Conservation (phyloP, 2,797 vertebrate genomes). For the Varecia variegata region DNA sequence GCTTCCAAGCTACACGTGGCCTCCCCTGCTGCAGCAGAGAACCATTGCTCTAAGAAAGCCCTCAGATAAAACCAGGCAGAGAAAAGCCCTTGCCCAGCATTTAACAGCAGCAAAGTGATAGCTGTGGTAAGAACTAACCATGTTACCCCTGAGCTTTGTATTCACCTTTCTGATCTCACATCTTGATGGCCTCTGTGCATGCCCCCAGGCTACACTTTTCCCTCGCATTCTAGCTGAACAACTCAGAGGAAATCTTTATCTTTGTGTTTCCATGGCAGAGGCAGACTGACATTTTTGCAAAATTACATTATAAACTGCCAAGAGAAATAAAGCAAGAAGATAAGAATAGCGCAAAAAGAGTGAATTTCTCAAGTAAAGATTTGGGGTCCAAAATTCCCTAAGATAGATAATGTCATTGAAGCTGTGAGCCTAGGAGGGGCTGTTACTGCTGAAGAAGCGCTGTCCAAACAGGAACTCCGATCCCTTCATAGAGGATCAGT, state of each 20-base stretch:
- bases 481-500: neutral
- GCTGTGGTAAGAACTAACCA: neutral
- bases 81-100: neutral
- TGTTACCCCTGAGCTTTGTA: neutral
- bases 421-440: neutral
- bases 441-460: neutral
- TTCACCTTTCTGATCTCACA: neutral
- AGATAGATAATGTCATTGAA: neutral
- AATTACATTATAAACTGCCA: neutral
- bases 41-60: neutral
- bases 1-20: neutral
- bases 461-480: neutral
- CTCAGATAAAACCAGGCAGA: neutral
- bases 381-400: neutral
- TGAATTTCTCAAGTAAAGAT: neutral
- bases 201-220: neutral
- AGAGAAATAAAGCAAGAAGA: neutral
- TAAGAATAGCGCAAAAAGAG: constrained; percentile 30
- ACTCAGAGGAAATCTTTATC: constrained; percentile 7
- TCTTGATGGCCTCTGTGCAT: neutral
- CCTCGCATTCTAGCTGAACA: constrained; percentile 6
- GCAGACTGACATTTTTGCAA: constrained; percentile 10
- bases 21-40: neutral
- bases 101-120: neutral
- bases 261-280: constrained; percentile 43